Base-by-base conservation (phyloP, 1,140 invertebrate genomes). In the Drosophila nigromelanica region DNA sequence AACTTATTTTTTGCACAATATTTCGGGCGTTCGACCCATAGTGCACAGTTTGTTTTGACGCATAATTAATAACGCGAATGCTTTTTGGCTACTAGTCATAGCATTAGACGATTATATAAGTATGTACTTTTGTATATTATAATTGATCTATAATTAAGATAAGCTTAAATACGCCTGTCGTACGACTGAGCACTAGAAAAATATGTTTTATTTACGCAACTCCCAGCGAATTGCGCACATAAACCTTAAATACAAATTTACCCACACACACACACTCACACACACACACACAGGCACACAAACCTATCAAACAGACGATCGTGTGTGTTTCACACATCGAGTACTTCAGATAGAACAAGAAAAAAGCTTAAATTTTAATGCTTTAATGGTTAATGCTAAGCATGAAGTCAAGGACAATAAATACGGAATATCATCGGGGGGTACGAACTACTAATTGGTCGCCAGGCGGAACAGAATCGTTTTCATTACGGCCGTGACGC, bases 81-180 rank as follows among this genome's bases (percentile, higher is more conserved):
- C 52, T 42, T 66, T 51, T 56, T 66, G 12, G 62, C 54, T 66
- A 72, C 62, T 66, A 52, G 62, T 72, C 33, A 24, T 52, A 11
- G 30, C 70, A 60, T 68, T 73, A 60, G 40, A 63, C 43, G 67
- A 62, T 67, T 67, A 50, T 56, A 48, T 42, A 42, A n/a, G 33
- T 40, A 42, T 35, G 27, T 33, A 70, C 60, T 67, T 59, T 59
- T 59, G 62, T 71, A 59, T 52, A 45, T 47, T 72, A 87, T 87
- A 87, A 87, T 87, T 87, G 83, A 87, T 87, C 78, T 87, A 87
- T 82, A 87, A 87, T 87, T 82, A 82, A 87, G 82, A 87, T 87
- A 87, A 89, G 79, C 83, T 64, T 79, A 79, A 78, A 63, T 73
- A 70, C 60, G 45, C 39, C 45, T 60, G 64, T 68, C 55, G 50